These are phyloP conservation scores for Corbicula japonica DNA, from an alignment of 2,888 invertebrate genomes.

Conservation along the genomic window DNA sequence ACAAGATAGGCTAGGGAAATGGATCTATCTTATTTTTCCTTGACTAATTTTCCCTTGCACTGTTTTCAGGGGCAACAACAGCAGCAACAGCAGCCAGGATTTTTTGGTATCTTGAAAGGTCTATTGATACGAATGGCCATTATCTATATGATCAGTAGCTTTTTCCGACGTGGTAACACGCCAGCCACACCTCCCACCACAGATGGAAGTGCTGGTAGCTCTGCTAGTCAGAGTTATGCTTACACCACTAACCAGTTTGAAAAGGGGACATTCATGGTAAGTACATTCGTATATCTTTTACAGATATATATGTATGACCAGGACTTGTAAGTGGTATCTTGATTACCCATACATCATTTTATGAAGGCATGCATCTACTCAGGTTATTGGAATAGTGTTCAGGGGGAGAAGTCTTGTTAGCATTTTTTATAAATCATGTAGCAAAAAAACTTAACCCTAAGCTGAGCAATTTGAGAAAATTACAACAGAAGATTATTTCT, in stretches of 20 bases:
- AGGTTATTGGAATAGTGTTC: no score
- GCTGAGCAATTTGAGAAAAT: no score
- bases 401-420: no score
- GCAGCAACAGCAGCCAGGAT: slow-evolving; percentile 60
- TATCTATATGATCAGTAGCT: slow-evolving; percentile 96
- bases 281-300: background rate
- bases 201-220: slow-evolving; percentile 67
- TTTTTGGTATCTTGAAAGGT: slow-evolving; percentile 91
- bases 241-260: slow-evolving; percentile 86
- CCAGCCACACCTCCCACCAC: slow-evolving; percentile 85
- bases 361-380: no score
- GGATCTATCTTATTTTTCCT: no score
- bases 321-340: no score
- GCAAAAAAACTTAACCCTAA: no score
- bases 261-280: slow-evolving; percentile 92
- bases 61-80: slow-evolving; percentile 16
- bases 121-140: slow-evolving; percentile 95
- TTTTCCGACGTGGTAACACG: slow-evolving; percentile 90
- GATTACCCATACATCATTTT: no score
- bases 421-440: no score
- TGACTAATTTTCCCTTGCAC: no score
- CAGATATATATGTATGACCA: background rate
- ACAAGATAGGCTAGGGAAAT: no score
- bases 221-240: slow-evolving; percentile 86
- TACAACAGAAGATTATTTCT: no score